Evolutionary conservation across 2,113 vertebrate genomes (phyloP).

Genomic region (Sylvicapra grimmia): DNA sequence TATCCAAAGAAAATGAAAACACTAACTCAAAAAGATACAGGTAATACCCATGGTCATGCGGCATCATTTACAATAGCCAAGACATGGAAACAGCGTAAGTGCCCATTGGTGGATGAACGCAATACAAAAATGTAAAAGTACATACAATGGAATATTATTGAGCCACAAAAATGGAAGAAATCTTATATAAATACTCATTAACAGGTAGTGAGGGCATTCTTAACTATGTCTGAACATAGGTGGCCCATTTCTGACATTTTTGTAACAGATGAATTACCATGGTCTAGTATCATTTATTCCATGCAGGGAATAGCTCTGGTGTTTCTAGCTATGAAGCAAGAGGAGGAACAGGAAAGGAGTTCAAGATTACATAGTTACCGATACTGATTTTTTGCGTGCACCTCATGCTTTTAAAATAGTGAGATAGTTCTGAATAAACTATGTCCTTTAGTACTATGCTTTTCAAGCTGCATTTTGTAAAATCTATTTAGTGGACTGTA

Average conservation of each 20-base stretch:
- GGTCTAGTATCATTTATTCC: background rate
- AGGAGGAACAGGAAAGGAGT: background rate
- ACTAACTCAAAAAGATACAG: background rate
- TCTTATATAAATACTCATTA: background rate
- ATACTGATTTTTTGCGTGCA: background rate
- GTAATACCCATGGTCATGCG: background rate
- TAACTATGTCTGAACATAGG: background rate
- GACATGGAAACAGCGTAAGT: background rate
- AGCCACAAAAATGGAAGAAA: background rate
- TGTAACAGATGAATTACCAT: background rate
- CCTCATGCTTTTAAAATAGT: background rate
- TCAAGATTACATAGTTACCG: background rate
- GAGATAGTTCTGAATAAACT: background rate
- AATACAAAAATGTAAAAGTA: background rate
- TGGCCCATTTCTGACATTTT: background rate
- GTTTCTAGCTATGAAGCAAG: background rate
- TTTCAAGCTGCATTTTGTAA: background rate
- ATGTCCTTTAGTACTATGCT: background rate
- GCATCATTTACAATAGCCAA: background rate
- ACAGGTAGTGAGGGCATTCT: background rate
- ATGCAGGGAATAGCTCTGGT: background rate
- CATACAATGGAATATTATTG: background rate
- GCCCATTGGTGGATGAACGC: background rate
- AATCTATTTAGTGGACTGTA: background rate
- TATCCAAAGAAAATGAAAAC: background rate